Conservation (phyloP, 1,140 invertebrate genomes). For the Ephestia elutella region DNA sequence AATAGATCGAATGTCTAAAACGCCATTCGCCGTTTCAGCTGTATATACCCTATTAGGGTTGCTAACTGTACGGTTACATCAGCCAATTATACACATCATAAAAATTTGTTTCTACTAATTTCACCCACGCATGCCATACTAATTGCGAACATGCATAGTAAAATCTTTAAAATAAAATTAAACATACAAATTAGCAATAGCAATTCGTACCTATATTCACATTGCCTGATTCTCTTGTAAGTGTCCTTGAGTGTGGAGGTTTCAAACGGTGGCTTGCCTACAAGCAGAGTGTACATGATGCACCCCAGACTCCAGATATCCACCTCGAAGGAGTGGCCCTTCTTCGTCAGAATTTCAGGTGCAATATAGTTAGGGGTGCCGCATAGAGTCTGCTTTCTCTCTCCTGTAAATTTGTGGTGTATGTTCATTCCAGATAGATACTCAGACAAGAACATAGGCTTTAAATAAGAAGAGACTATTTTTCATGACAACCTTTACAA, state of each 20-base stretch:
- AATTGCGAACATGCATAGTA: too few relatives aligned
- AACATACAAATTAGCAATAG: too few relatives aligned
- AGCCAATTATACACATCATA: too few relatives aligned
- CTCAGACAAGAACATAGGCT: background rate
- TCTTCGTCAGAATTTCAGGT: constrained; percentile 95
- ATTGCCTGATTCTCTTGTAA: constrained; percentile 93
- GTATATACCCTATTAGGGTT: too few relatives aligned
- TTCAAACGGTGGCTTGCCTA: constrained; percentile 97
- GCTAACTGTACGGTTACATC: too few relatives aligned
- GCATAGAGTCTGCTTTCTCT: constrained; percentile 88
- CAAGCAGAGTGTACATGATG: constrained; percentile 95
- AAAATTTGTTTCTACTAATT: too few relatives aligned
- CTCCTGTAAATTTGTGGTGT: constrained; percentile 69
- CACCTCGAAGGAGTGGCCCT: constrained; percentile 96
- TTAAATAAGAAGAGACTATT: too few relatives aligned
- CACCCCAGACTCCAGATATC: constrained; percentile 98
- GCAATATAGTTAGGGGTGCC: constrained; percentile 99
- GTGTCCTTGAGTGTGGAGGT: constrained; percentile 92
- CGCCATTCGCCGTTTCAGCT: too few relatives aligned
- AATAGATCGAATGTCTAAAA: too few relatives aligned
- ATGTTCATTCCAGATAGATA: background rate
- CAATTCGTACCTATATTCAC: constrained; percentile 84
- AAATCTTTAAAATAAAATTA: too few relatives aligned
- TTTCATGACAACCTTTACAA: too few relatives aligned
- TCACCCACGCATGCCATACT: too few relatives aligned